Percentiles rank a stretch among this genome's conserved stretches.
Conservation (phyloP, 35 echinoderm and acorn worm genomes). For the Stichopus chloronotus region DNA sequence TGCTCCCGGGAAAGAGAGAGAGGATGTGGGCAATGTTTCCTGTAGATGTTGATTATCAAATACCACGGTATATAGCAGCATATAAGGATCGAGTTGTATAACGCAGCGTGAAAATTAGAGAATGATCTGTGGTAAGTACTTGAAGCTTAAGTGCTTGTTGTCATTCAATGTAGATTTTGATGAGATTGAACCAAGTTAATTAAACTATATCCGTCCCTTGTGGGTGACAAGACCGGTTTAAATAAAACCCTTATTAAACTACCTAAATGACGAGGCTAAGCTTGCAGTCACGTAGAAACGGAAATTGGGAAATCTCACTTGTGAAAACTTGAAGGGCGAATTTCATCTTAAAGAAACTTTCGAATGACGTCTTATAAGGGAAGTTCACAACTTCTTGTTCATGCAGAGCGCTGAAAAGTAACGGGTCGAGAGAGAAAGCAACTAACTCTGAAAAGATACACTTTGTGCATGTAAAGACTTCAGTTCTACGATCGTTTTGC, state of each 20-base stretch:
- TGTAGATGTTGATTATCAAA: constrained; percentile 5
- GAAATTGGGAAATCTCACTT: constrained; percentile 39
- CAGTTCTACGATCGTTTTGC: too few relatives aligned
- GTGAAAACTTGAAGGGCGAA: constrained; percentile 5
- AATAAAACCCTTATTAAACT: constrained; percentile 30
- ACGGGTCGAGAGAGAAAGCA: not conserved
- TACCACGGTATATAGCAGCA: not conserved
- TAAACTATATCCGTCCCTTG: constrained; percentile 38
- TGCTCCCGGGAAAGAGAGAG: not conserved
- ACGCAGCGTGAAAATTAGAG: constrained; percentile 28
- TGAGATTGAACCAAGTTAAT: constrained; percentile 45
- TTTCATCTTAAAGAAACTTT: not conserved
- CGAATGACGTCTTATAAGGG: too few relatives aligned
- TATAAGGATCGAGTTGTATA: not conserved
- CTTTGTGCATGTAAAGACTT: too few relatives aligned
- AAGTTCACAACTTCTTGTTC: too few relatives aligned
- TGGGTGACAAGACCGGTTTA: constrained; percentile 1
- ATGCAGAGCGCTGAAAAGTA: too few relatives aligned
- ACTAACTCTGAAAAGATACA: too few relatives aligned
- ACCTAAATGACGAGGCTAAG: not conserved
- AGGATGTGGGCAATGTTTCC: not conserved
- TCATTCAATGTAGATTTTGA: constrained; percentile 31
- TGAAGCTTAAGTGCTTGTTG: constrained; percentile 36
- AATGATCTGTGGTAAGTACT: constrained; percentile 38
- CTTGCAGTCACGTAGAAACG: constrained; percentile 1